phyloP scores from a whole-genome alignment of 2,797 vertebrate genomes.

The Chiloscyllium punctatum region DNA sequence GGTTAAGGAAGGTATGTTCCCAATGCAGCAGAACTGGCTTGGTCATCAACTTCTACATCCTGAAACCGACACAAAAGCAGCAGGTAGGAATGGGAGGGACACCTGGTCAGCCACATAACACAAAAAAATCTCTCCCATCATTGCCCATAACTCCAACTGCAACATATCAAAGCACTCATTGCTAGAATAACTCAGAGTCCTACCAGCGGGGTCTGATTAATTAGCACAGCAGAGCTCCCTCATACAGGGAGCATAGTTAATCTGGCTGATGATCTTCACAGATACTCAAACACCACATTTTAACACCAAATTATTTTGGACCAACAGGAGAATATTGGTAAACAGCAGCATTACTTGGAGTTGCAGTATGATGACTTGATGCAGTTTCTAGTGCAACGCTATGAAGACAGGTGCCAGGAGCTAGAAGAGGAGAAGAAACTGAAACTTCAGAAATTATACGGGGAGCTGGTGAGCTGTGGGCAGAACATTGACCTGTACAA shows the following conservation, averaged over 20 bases:
- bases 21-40: background rate
- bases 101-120: background rate
- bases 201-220: background rate
- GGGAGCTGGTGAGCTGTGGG: constrained; percentile 78
- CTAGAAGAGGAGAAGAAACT: constrained; percentile 80
- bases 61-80: background rate
- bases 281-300: background rate
- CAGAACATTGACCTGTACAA: constrained; percentile 74
- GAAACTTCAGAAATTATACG: constrained; percentile 79
- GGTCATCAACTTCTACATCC: background rate
- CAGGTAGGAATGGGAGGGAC: background rate
- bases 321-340: constrained; percentile 84
- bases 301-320: background rate
- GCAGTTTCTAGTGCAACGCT: constrained; percentile 76
- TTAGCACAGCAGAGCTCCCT: background rate
- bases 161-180: background rate
- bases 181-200: background rate
- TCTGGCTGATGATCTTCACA: background rate
- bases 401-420: constrained; percentile 65
- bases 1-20: background rate
- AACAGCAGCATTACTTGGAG: constrained; percentile 87
- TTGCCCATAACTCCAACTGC: too few relatives aligned
- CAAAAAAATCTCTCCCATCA: background rate
- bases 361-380: constrained; percentile 81
- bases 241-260: background rate